Percentiles rank a stretch among this genome's conserved stretches.
Conservation (phyloP, 1,140 invertebrate genomes). For the Temnothorax curvispinosus region DNA sequence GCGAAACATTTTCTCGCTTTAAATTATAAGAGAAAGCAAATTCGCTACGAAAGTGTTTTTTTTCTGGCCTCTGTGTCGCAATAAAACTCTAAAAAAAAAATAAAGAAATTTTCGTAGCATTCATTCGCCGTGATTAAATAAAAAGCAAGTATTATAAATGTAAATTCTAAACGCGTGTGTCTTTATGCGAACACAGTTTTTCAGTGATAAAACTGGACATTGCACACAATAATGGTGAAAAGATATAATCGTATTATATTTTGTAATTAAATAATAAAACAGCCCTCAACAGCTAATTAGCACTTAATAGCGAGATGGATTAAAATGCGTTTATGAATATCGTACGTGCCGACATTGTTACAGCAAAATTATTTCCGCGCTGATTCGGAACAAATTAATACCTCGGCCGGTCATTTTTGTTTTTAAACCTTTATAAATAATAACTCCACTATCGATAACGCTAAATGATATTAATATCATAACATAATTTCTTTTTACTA, state of each 20-base stretch:
- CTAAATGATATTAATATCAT: slow-evolving; percentile 2
- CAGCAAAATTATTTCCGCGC: slow-evolving; percentile 29
- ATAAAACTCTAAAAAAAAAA: neutral
- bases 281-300: slow-evolving; percentile 36
- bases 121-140: neutral
- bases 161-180: neutral
- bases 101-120: neutral
- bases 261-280: slow-evolving; percentile 54
- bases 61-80: neutral
- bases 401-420: slow-evolving; percentile 11
- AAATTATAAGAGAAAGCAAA: slow-evolving; percentile 22
- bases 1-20: slow-evolving; percentile 32
- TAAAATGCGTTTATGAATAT: slow-evolving; percentile 51
- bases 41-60: neutral
- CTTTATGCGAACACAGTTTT: neutral
- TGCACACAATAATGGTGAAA: neutral
- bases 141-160: slow-evolving; percentile 18
- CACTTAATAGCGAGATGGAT: slow-evolving; percentile 38
- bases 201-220: neutral
- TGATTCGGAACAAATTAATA: slow-evolving; percentile 53
- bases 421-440: slow-evolving; percentile 27
- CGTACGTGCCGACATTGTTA: slow-evolving; percentile 28
- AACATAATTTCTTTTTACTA: neutral
- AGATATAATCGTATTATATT: slow-evolving; percentile 33
- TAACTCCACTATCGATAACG: neutral